These are phyloP conservation scores for Drosophila anomalata DNA, from an alignment of 2,888 invertebrate species.

Conservation along the genomic window DNA sequence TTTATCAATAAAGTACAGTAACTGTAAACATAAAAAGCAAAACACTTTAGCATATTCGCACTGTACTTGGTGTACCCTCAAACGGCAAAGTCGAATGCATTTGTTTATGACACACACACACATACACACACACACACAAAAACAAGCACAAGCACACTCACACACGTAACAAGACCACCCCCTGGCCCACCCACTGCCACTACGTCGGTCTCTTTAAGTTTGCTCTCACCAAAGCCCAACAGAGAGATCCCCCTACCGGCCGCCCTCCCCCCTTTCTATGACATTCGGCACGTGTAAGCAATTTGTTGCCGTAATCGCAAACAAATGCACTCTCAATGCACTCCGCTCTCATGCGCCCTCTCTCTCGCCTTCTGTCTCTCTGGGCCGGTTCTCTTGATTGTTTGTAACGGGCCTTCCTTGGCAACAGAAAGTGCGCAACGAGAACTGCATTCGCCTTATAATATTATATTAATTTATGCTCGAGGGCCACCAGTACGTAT, in stretches of 20 bases:
- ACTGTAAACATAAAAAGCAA: neutral
- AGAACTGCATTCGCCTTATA: slow-evolving; percentile 28
- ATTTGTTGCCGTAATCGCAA: slow-evolving; percentile 71
- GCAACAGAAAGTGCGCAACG: slow-evolving; percentile 63
- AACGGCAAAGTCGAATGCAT: slow-evolving; percentile 50
- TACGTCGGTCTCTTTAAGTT: neutral
- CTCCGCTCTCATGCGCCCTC: slow-evolving; percentile 4
- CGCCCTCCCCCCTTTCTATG: slow-evolving; percentile 28
- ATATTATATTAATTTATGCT: slow-evolving; percentile 48
- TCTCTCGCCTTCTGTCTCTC: neutral
- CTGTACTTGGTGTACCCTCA: slow-evolving; percentile 30
- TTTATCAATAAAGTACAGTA: neutral
- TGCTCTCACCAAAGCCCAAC: neutral
- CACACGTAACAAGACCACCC: slow-evolving; percentile 26
- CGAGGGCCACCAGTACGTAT: slow-evolving; percentile 53
- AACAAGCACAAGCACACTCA: slow-evolving; percentile 14
- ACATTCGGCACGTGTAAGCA: slow-evolving; percentile 72
- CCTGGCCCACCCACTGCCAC: slow-evolving; percentile 3
- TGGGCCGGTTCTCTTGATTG: slow-evolving; percentile 3
- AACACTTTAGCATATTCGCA: slow-evolving; percentile 1
- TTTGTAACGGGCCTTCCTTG: slow-evolving; percentile 24
- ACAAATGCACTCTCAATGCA: slow-evolving; percentile 46
- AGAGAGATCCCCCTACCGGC: neutral
- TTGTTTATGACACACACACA: slow-evolving; percentile 53
- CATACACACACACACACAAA: slow-evolving; percentile 26